Conservation (phyloP, 2,888 invertebrate species). For the Lasioglossum calceatum region DNA sequence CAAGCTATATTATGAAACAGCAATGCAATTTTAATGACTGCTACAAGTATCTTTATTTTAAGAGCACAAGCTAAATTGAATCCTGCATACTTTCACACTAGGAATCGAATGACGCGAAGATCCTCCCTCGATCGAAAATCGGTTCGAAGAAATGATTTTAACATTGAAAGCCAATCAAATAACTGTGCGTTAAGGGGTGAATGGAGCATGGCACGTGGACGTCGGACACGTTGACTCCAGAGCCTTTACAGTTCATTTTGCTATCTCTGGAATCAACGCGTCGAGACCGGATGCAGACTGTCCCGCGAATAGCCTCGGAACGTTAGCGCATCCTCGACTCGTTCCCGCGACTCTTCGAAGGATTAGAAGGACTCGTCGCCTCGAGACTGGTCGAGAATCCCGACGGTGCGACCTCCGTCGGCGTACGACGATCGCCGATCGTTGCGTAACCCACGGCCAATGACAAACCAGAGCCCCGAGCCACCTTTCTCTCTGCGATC, state of each 20-base stretch:
- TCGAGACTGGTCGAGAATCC: constrained; percentile 53
- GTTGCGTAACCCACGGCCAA: constrained; percentile 79
- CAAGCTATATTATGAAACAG: not conserved
- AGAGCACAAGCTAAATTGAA: not conserved
- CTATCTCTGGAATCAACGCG: not conserved
- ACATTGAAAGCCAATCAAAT: not conserved
- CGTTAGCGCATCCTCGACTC: not conserved
- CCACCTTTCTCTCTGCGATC: constrained; percentile 75
- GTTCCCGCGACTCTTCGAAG: not conserved
- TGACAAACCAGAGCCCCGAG: constrained; percentile 85
- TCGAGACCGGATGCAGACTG: not conserved
- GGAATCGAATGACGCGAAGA: no score
- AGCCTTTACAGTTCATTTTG: not conserved
- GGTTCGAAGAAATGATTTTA: not conserved
- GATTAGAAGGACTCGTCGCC: constrained; percentile 9
- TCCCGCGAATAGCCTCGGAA: not conserved
- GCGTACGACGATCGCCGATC: constrained; percentile 54
- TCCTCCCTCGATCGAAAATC: not conserved
- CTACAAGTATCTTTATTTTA: not conserved
- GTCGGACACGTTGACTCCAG: not conserved
- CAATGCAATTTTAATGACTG: not conserved
- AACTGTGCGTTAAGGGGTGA: not conserved
- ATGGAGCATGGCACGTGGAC: not conserved
- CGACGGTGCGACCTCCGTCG: constrained; percentile 54
- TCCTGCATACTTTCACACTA: no score